These are phyloP conservation scores for Drosophila athabasca DNA, from an alignment of 1,140 invertebrate species.

Conservation along the genomic window DNA sequence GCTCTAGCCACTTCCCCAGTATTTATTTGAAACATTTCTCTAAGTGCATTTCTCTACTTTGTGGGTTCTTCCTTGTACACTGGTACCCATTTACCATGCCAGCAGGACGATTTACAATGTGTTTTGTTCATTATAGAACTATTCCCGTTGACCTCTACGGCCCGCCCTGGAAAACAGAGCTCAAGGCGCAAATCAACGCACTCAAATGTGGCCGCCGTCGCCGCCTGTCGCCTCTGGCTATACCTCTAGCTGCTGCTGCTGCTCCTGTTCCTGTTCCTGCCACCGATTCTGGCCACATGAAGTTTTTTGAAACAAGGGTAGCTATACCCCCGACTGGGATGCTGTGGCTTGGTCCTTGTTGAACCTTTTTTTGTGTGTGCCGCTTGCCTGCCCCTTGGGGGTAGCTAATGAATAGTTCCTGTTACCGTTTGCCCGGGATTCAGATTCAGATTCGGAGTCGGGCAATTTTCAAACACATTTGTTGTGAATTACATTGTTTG, in stretches of 20 bases:
- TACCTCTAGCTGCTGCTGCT: background rate
- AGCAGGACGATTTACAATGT: constrained; percentile 79
- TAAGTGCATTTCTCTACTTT: no score
- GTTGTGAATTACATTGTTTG: constrained; percentile 83
- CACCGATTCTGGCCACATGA: constrained; percentile 48
- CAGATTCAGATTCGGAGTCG: constrained; percentile 23
- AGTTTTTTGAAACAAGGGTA: constrained; percentile 65
- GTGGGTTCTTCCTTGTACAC: constrained; percentile 36
- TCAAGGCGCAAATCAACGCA: constrained; percentile 66
- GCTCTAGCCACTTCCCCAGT: no score
- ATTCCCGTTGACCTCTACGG: constrained; percentile 70
- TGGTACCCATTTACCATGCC: constrained; percentile 74
- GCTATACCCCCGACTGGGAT: constrained; percentile 56
- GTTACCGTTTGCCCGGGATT: constrained; percentile 21
- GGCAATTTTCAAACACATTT: constrained; percentile 71
- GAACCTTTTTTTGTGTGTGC: constrained; percentile 54
- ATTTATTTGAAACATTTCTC: constrained; percentile 16
- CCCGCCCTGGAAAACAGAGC: constrained; percentile 51
- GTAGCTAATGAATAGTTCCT: constrained; percentile 77
- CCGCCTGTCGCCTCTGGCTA: constrained; percentile 60
- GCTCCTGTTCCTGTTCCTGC: background rate
- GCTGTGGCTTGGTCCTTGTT: constrained; percentile 60
- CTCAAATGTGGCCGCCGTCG: constrained; percentile 49
- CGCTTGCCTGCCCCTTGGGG: constrained; percentile 39
- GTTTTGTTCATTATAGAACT: constrained; percentile 82